phyloP scores from a whole-genome alignment of 2,797 vertebrate species.

The Melanotaenia pygmaea region DNA sequence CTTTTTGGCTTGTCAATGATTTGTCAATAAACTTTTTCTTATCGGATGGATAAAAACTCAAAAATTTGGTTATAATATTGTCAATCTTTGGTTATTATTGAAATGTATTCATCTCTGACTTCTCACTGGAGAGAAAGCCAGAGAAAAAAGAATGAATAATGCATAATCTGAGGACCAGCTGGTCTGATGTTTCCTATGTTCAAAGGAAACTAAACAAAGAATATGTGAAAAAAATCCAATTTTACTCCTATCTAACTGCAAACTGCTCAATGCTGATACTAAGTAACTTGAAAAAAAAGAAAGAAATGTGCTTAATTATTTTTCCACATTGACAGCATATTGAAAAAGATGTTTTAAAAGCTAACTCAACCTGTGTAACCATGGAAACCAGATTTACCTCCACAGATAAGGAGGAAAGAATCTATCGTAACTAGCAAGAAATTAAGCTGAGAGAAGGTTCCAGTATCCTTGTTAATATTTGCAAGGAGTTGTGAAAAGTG shows the following conservation, averaged over 20 bases:
- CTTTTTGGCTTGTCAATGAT: no score
- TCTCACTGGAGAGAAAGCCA: background rate
- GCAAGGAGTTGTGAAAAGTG: slow-evolving; percentile 24
- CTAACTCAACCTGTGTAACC: slow-evolving; percentile 7
- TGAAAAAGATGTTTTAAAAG: slow-evolving; percentile 15
- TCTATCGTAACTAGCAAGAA: slow-evolving; percentile 18
- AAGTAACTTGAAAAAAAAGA: slow-evolving; percentile 22
- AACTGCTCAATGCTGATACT: background rate
- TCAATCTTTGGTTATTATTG: no score
- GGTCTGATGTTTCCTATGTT: background rate
- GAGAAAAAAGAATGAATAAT: background rate
- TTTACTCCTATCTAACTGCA: background rate
- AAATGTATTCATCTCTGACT: slow-evolving; percentile 11
- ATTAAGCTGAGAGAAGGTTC: slow-evolving; percentile 16
- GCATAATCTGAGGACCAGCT: background rate
- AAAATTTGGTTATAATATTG: no score
- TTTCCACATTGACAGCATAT: slow-evolving; percentile 6
- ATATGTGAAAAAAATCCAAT: background rate
- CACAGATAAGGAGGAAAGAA: slow-evolving; percentile 12
- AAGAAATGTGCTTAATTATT: slow-evolving; percentile 22
- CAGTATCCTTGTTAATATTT: slow-evolving; percentile 8
- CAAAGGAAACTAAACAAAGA: background rate
- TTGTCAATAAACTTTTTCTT: no score
- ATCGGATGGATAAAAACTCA: no score
- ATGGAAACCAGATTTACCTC: slow-evolving; percentile 36